Base-by-base conservation (phyloP, 2,113 vertebrate species). In the Herpetotheres cachinnans region DNA sequence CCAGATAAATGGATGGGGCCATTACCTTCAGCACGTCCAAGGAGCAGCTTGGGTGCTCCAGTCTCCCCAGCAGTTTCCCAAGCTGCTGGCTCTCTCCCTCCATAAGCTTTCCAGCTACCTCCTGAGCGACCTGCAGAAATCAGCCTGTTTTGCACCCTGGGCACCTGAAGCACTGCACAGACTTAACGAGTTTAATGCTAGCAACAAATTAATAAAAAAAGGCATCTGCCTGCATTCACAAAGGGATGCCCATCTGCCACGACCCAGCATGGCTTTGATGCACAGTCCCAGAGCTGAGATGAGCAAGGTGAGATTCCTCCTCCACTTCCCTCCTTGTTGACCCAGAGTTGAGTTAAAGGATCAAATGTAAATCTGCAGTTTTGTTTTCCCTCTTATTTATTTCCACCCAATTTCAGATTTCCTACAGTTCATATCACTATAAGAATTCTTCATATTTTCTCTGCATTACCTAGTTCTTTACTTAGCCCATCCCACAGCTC, bases 1-100 rank as follows among this genome's bases (percentile, higher is more conserved):
- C 6, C 58, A 72, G 25, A 54, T 38, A 78, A 84, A 82, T 21
- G 19, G 58, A 69, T 0, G 0, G 21, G 49, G 52, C 32, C 40
- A 44, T 91, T 98, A 98, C 98, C 98, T 98, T 98, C n/a, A 98
- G 93, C 38, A 96, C 21, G 0, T 97, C 96, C 38, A 98, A 80
- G 66, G 95, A 97, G 40, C 97, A 96, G 56, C 78, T 26, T 21
- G 96, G 96, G 52, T 97, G 59, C 44, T 95, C 89, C 40, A 98
- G 69, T 59, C 94, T 93, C 17, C 50, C 92, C 89, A 98, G n/a
- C 47, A 98, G 82, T 36, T 73, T 96, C 6, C 27, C 88, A 85
- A 97, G 91, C 44, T 97, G 95, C 6, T 82, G 90, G 56, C 34
- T 95, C 52, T 94, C 91, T 63, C 92, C 88, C 46, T 98, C 89